Evolutionary conservation across 2,888 invertebrate genomes (phyloP).

Genomic region (Acleris sparsana): DNA sequence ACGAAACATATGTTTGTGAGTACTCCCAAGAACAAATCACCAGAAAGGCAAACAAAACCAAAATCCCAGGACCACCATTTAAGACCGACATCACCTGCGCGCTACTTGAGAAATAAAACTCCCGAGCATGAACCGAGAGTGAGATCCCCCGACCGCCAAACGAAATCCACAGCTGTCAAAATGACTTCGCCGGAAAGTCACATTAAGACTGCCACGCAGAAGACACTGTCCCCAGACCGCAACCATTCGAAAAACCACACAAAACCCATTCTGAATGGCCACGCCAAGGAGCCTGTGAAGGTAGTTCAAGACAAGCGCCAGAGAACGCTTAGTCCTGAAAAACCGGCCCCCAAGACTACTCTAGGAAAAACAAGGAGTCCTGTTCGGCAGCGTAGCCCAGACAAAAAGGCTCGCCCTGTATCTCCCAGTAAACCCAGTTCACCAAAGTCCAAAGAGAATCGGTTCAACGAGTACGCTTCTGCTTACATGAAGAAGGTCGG

Average conservation of each 20-base stretch:
- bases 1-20: slow-evolving; percentile 52
- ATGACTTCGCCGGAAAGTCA: slow-evolving; percentile 57
- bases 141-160: slow-evolving; percentile 51
- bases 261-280: slow-evolving; percentile 56
- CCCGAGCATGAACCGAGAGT: slow-evolving; percentile 30
- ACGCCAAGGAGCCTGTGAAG: slow-evolving; percentile 54
- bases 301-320: slow-evolving; percentile 46
- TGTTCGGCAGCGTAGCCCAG: slow-evolving; percentile 65
- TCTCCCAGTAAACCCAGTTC: slow-evolving; percentile 64
- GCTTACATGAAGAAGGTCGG: slow-evolving; percentile 80
- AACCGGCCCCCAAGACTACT: slow-evolving; percentile 51
- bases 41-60: slow-evolving; percentile 40
- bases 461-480: slow-evolving; percentile 75
- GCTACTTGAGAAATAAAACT: slow-evolving; percentile 42
- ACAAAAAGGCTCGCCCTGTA: slow-evolving; percentile 65
- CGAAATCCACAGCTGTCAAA: slow-evolving; percentile 49
- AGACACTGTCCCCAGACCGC: slow-evolving; percentile 40
- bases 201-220: slow-evolving; percentile 48
- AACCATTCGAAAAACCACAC: slow-evolving; percentile 46
- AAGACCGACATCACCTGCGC: slow-evolving; percentile 54
- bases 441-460: slow-evolving; percentile 66
- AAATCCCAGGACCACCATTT: slow-evolving; percentile 29
- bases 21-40: slow-evolving; percentile 48
- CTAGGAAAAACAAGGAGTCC: slow-evolving; percentile 56
- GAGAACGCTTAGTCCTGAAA: slow-evolving; percentile 64